phyloP scores from a whole-genome alignment of 2,113 vertebrate genomes.

The Catharus fuscescens region DNA sequence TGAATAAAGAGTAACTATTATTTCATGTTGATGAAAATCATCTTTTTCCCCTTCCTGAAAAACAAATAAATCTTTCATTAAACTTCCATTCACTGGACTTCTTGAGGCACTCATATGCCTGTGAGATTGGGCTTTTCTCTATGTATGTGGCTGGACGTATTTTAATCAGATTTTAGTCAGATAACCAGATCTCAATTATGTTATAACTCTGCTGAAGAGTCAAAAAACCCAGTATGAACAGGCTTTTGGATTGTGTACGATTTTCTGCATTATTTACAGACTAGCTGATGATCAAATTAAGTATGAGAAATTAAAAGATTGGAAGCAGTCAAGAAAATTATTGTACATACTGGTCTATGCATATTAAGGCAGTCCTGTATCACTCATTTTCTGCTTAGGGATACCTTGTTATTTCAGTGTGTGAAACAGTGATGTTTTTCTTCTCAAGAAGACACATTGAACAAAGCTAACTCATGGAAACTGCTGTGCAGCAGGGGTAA shows the following conservation, averaged over 20 bases:
- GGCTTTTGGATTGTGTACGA: neutral
- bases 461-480: neutral
- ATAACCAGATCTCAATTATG: neutral
- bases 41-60: neutral
- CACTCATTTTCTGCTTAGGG: neutral
- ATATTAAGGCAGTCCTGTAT: neutral
- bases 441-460: neutral
- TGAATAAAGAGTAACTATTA: conserved; percentile 10
- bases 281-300: neutral
- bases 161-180: neutral
- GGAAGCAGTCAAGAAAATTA: neutral
- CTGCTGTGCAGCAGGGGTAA: neutral
- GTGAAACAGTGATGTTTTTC: neutral
- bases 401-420: neutral
- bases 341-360: neutral
- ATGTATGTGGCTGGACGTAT: neutral
- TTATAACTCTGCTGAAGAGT: neutral
- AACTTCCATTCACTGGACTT: neutral
- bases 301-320: neutral
- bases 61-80: neutral
- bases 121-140: neutral
- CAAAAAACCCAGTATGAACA: neutral
- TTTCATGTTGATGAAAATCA: conserved; percentile 10
- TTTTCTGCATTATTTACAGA: neutral
- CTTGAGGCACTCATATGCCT: neutral